Percentiles rank a stretch among this genome's conserved stretches.
Evolutionary conservation across 1,140 invertebrate species (phyloP).

Genomic region (Latrodectus geometricus): DNA sequence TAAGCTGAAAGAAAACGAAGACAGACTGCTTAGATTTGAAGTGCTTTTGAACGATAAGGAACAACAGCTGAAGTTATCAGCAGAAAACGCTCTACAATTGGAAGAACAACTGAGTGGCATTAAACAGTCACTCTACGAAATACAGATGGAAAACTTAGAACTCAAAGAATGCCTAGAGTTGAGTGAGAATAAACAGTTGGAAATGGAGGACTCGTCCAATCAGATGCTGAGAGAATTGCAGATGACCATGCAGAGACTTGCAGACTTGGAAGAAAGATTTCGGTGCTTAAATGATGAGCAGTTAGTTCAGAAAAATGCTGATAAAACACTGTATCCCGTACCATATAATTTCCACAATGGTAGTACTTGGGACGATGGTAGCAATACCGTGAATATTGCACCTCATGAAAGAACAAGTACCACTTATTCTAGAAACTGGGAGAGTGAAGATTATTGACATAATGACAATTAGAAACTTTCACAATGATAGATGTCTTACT

Average conservation of each 20-base stretch:
- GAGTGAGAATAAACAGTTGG: conserved; percentile 47
- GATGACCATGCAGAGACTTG: conserved; percentile 44
- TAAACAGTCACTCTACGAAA: conserved; percentile 52
- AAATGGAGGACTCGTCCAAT: conserved; percentile 42
- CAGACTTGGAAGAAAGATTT: conserved; percentile 42
- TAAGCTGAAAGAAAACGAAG: conserved; percentile 47
- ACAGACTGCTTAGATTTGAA: conserved; percentile 38
- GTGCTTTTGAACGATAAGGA: conserved; percentile 42
- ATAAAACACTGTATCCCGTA: conserved; percentile 44
- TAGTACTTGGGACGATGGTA: conserved; percentile 19
- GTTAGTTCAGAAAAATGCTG: conserved; percentile 22
- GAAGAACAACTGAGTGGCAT: conserved; percentile 49
- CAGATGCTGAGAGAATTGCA: conserved; percentile 47
- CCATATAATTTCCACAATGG: conserved; percentile 44
- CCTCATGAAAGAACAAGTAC: conserved; percentile 10
- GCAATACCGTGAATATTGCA: conserved; percentile 32
- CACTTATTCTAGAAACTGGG: conserved; percentile 47
- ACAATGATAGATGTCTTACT: not conserved
- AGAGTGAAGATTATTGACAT: conserved; percentile 31
- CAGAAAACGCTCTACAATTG: conserved; percentile 52
- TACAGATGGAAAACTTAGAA: conserved; percentile 53
- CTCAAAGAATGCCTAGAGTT: conserved; percentile 50
- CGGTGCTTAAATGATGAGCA: conserved; percentile 44
- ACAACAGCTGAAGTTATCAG: conserved; percentile 43
- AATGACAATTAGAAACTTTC: not conserved